Conservation (phyloP, 2,113 vertebrate species). For the Nyctibius bracteatus region DNA sequence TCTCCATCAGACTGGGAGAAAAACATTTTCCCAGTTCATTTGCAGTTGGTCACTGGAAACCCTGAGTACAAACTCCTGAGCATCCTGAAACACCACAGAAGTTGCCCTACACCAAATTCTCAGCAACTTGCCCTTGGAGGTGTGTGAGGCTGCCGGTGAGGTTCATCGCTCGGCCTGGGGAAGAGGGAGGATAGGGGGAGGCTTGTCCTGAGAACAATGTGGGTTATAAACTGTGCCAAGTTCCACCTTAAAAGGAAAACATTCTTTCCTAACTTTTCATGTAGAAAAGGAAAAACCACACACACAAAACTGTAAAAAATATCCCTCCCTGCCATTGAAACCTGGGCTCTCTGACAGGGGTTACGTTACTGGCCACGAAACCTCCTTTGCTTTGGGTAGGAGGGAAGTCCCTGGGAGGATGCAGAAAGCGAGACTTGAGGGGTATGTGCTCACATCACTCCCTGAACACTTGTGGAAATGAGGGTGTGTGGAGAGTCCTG, state of each 20-base stretch:
- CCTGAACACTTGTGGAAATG: background rate
- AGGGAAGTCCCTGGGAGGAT: background rate
- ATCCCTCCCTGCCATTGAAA: background rate
- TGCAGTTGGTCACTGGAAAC: background rate
- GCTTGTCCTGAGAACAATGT: background rate
- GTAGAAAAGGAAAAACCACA: background rate
- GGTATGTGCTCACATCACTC: background rate
- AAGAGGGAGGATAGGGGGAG: background rate
- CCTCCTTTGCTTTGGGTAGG: background rate
- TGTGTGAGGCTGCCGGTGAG: background rate
- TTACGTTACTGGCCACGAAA: background rate
- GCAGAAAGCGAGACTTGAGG: background rate
- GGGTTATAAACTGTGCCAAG: background rate
- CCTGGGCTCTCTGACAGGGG: background rate
- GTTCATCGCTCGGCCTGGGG: background rate
- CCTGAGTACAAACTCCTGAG: background rate
- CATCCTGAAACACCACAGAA: background rate
- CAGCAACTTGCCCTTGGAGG: background rate
- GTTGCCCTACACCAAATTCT: background rate
- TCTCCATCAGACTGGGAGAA: background rate
- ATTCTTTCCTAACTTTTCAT: background rate
- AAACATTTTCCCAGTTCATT: background rate
- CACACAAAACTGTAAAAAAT: background rate
- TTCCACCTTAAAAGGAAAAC: background rate
- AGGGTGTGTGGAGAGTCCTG: background rate